Conservation (phyloP, 2,888 invertebrate species). For the Ellobium chinense region DNA sequence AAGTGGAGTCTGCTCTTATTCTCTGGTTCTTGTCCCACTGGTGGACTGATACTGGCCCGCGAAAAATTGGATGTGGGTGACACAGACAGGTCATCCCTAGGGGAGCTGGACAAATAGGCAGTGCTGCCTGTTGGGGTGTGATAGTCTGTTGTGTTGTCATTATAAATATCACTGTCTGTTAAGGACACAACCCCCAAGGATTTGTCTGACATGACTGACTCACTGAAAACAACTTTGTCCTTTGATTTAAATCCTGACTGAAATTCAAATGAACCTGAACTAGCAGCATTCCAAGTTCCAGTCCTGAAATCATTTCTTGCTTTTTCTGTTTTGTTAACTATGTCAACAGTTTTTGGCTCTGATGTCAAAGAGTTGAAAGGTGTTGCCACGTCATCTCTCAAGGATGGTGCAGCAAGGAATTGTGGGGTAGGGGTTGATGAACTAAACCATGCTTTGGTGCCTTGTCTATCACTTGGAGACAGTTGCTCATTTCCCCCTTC, state of each 20-base stretch:
- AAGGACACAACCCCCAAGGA: not conserved
- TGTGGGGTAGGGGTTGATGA: not conserved
- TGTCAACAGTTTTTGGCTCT: not conserved
- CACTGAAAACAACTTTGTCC: not conserved
- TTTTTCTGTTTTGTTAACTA: not conserved
- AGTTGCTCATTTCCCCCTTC: conserved; percentile 69
- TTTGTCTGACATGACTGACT: not conserved
- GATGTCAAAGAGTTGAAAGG: not conserved
- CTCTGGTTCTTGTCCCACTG: not conserved
- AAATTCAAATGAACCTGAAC: not conserved
- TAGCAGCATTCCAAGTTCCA: not conserved
- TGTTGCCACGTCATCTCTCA: not conserved
- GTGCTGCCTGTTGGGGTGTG: not conserved
- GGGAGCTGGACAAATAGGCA: conserved; percentile 12
- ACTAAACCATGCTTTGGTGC: not conserved
- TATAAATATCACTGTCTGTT: not conserved
- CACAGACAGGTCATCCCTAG: conserved; percentile 39
- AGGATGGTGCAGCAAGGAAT: not conserved
- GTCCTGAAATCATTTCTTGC: not conserved
- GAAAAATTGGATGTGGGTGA: conserved; percentile 48
- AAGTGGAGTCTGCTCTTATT: not conserved
- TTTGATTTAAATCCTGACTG: not conserved
- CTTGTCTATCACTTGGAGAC: not conserved
- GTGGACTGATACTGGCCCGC: conserved; percentile 43
- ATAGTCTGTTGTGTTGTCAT: not conserved